A percentile compares a stretch with the other conserved stretches of the same genome.
Evolutionary conservation across 2,888 invertebrate genomes (phyloP).

Genomic region (Lagria hirta): DNA sequence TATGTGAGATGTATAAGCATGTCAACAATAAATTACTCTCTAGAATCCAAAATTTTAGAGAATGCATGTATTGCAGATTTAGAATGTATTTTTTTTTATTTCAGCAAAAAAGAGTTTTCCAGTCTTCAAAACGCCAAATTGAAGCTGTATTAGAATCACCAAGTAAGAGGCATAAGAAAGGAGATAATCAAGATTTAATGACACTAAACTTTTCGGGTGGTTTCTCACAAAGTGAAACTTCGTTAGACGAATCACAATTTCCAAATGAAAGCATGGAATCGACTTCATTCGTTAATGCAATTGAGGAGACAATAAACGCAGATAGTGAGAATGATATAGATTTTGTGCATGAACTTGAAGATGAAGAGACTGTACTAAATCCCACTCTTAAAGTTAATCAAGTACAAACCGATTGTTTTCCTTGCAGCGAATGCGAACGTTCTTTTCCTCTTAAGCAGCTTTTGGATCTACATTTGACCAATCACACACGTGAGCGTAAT

Average conservation of each 20-base stretch:
- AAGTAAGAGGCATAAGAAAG: slow-evolving; percentile 6
- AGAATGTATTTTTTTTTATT: too few species aligned
- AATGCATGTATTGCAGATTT: not conserved
- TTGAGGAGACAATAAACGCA: slow-evolving; percentile 32
- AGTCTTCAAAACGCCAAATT: slow-evolving; percentile 14
- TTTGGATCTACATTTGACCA: slow-evolving; percentile 65
- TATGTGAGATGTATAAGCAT: not conserved
- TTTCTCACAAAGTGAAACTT: not conserved
- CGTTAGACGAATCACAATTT: not conserved
- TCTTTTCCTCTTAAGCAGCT: slow-evolving; percentile 71
- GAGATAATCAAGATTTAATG: slow-evolving; percentile 34
- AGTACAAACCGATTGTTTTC: slow-evolving; percentile 62
- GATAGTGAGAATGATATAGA: slow-evolving; percentile 19
- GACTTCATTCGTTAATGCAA: not conserved
- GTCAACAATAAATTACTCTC: too few species aligned
- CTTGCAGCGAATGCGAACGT: slow-evolving; percentile 70
- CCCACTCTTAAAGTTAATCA: slow-evolving; percentile 46
- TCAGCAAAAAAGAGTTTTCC: slow-evolving; percentile 20
- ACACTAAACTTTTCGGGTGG: slow-evolving; percentile 37
- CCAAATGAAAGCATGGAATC: slow-evolving; percentile 3
- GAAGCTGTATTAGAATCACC: slow-evolving; percentile 2
- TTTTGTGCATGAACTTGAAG: slow-evolving; percentile 19
- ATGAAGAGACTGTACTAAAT: slow-evolving; percentile 41
- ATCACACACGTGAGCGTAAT: slow-evolving; percentile 64
- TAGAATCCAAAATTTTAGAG: too few species aligned